A percentile compares a stretch with the other conserved stretches of the same genome.
Evolutionary conservation across 2,888 invertebrate species (phyloP).

Genomic region (Plebejus argus): DNA sequence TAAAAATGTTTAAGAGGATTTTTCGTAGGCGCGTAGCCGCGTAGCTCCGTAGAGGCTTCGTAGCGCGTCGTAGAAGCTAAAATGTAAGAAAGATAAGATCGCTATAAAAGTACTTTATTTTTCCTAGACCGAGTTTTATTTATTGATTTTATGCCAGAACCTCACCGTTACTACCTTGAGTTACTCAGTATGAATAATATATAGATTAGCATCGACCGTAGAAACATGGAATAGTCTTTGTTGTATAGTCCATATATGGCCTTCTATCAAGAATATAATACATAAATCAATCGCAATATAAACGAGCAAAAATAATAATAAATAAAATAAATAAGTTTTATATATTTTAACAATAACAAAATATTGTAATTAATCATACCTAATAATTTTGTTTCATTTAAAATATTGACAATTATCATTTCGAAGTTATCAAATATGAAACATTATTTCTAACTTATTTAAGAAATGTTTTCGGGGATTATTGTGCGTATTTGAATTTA

Average conservation of each 20-base stretch:
- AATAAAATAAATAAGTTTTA: too few relatives aligned
- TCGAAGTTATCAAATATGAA: too few relatives aligned
- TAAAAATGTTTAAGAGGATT: not conserved
- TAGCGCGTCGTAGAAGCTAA: not conserved
- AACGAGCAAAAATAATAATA: not conserved
- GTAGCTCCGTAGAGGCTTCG: not conserved
- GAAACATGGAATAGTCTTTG: not conserved
- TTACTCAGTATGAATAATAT: conserved; percentile 17
- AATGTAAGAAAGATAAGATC: not conserved
- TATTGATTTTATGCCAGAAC: conserved; percentile 5
- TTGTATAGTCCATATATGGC: not conserved
- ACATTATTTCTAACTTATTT: too few relatives aligned
- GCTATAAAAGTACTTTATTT: not conserved
- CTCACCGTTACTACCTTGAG: conserved; percentile 5
- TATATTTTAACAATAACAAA: too few relatives aligned
- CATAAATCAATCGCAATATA: not conserved
- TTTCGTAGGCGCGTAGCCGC: conserved; percentile 8
- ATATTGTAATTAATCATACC: too few relatives aligned
- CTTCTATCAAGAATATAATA: not conserved
- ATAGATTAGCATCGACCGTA: conserved; percentile 15
- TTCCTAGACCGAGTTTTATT: conserved; percentile 8
- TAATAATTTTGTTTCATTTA: too few relatives aligned
- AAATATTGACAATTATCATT: too few relatives aligned
- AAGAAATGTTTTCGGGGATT: too few relatives aligned
- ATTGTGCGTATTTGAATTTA: not conserved